A percentile compares a stretch with the other conserved stretches of the same genome.
Conservation (phyloP, 2,797 vertebrate genomes). For the Syngnathus rostellatus region DNA sequence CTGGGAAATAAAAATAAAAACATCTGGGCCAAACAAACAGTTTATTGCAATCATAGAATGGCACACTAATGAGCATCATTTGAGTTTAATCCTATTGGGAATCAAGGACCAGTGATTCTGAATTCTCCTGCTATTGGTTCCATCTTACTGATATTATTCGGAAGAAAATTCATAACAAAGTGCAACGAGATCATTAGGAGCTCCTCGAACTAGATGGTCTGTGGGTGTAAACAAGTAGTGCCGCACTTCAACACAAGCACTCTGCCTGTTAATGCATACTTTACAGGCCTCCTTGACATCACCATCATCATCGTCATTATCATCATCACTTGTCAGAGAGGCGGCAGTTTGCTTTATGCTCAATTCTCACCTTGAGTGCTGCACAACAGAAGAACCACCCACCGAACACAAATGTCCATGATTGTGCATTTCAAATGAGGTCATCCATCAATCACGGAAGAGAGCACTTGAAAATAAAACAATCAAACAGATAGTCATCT, state of each 20-base stretch:
- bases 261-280: neutral
- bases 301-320: constrained; percentile 5
- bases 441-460: constrained; percentile 31
- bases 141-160: constrained; percentile 30
- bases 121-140: constrained; percentile 28
- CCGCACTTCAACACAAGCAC: constrained; percentile 14
- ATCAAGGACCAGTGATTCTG: constrained; percentile 36
- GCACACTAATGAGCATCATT: constrained; percentile 42
- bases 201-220: constrained; percentile 31
- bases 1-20: constrained; percentile 18
- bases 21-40: constrained; percentile 36
- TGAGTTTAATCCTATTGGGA: constrained; percentile 26
- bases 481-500: neutral
- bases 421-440: constrained; percentile 23
- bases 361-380: constrained; percentile 50
- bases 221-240: constrained; percentile 24
- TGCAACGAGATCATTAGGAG: constrained; percentile 31
- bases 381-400: constrained; percentile 42
- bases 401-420: constrained; percentile 38
- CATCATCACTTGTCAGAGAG: constrained; percentile 6
- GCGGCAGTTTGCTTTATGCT: constrained; percentile 17
- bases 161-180: constrained; percentile 34
- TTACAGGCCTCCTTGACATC: constrained; percentile 1
- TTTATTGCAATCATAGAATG: constrained; percentile 34
- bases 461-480: constrained; percentile 26